Conservation (phyloP, 2,888 invertebrate genomes). For the Pachliopta kotzebuea region DNA sequence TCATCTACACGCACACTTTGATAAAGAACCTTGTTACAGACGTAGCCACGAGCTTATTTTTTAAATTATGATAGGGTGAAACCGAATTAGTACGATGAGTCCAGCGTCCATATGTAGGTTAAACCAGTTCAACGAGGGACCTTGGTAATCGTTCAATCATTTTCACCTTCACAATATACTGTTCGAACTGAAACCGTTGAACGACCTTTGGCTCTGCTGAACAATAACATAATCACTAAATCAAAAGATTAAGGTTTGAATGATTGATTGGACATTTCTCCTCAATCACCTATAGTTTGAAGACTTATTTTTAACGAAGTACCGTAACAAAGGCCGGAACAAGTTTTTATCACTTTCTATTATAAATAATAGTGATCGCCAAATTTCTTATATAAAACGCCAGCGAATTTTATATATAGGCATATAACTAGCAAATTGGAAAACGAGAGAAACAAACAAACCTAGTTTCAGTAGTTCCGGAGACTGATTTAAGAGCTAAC, state of each 20-base stretch:
- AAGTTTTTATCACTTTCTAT: constrained; percentile 28
- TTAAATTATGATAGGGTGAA: neutral
- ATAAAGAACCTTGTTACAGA: neutral
- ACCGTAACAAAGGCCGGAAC: constrained; percentile 28
- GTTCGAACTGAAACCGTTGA: constrained; percentile 40
- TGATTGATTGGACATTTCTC: constrained; percentile 44
- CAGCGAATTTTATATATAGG: constrained; percentile 7
- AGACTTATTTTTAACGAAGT: constrained; percentile 25
- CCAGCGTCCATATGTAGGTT: constrained; percentile 45
- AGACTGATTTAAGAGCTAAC: constrained; percentile 21
- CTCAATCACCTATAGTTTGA: constrained; percentile 39
- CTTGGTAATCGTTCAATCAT: constrained; percentile 46
- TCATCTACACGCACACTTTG: too few species aligned
- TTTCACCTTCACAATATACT: constrained; percentile 60
- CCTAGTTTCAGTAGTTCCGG: constrained; percentile 15
- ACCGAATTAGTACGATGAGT: constrained; percentile 16
- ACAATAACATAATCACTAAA: constrained; percentile 55
- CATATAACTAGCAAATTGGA: constrained; percentile 10
- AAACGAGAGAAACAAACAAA: constrained; percentile 9
- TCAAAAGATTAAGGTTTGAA: constrained; percentile 46
- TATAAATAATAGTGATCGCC: constrained; percentile 21
- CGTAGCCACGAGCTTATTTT: neutral
- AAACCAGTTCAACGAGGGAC: constrained; percentile 42
- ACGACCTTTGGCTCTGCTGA: constrained; percentile 54
- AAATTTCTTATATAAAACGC: constrained; percentile 7